Evolutionary conservation across 2,888 invertebrate species (phyloP), one percentile per base, ranked within the genome.

Genomic region (Sinohyriopsis cumingii): DNA sequence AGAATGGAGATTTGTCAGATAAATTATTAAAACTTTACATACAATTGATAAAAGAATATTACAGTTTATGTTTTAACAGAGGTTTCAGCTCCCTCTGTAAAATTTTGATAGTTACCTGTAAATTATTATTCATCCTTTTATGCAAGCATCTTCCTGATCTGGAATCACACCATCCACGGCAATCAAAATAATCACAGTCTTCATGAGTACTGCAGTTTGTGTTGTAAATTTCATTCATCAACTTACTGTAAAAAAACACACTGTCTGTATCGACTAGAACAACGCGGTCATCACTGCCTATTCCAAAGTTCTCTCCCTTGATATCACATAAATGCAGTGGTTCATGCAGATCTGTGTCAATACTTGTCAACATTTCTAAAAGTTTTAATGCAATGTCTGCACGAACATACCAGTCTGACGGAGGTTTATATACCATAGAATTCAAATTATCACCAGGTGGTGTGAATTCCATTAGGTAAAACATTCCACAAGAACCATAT

Each of bases 181-280:
- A 94, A 82, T 94, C 94, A 76, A 92, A 92, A 83, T 92, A 92
- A 85, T 93, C 92, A 87, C 94, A 94, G 82, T 94, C 94, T 68
- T 91, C 91, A 84, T 94, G 92, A 55, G 86, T 88, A 20, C 89
- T 87, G 85, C 94, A 94, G 24, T 75, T 77, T 9, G 68, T 67
- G 9, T 65, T 63, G 5, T 63, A 53, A 25, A 67, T 59, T 24
- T 76, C 75, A 19, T 68, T 69, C 33, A 67, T 67, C 61, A 87
- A 63, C 7, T 77, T 89, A 18, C 92, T 91, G 69, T 90, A 89
- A 7, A 93, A 92, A 81, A 93, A 92, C 5, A 93, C 93, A 1
- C 92, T 92, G 79, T 93, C 93, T 33, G 93, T 88, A 87, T 94
- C 93, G 33, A 94, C 88, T 77, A 93, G 92, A 87, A 93, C 83